A percentile compares a stretch with the other conserved stretches of the same genome.
Conservation (phyloP, 2,797 vertebrate genomes). For the Ctenosaura bakeri region DNA sequence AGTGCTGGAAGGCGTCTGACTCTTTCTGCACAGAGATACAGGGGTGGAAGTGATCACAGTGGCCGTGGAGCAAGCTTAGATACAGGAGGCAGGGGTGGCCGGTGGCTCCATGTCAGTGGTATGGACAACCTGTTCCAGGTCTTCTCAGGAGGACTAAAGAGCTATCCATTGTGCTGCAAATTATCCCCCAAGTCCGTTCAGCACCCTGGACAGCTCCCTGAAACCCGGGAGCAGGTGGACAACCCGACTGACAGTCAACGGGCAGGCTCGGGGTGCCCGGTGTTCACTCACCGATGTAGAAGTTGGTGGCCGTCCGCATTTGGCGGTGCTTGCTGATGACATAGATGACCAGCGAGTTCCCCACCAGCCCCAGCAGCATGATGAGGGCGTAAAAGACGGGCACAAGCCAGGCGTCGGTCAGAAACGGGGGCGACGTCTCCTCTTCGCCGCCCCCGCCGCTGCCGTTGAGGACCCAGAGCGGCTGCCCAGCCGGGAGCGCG, state of each 20-base stretch:
- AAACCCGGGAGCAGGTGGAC: no score
- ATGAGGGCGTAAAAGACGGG: conserved; percentile 89
- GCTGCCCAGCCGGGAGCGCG: neutral
- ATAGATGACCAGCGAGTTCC: conserved; percentile 89
- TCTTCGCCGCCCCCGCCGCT: neutral
- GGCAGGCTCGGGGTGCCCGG: no score
- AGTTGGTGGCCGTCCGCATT: conserved; percentile 91
- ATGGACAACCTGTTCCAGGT: no score
- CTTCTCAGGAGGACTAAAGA: no score
- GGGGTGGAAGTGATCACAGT: no score
- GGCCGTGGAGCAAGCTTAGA: neutral
- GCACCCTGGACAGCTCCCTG: no score
- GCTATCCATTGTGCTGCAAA: no score
- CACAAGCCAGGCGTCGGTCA: conserved; percentile 90
- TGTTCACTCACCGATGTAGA: conserved; percentile 85
- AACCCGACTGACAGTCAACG: no score
- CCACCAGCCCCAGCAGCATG: conserved; percentile 88
- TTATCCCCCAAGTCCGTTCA: no score
- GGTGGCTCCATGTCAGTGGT: no score
- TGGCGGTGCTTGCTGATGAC: conserved; percentile 88
- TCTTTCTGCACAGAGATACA: neutral
- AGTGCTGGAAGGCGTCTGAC: neutral
- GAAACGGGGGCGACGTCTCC: conserved; percentile 79
- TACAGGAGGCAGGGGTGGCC: neutral
- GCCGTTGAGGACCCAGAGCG: conserved; percentile 35